Conservation (phyloP, 2,113 vertebrate genomes). For the Apodemus speciosus region DNA sequence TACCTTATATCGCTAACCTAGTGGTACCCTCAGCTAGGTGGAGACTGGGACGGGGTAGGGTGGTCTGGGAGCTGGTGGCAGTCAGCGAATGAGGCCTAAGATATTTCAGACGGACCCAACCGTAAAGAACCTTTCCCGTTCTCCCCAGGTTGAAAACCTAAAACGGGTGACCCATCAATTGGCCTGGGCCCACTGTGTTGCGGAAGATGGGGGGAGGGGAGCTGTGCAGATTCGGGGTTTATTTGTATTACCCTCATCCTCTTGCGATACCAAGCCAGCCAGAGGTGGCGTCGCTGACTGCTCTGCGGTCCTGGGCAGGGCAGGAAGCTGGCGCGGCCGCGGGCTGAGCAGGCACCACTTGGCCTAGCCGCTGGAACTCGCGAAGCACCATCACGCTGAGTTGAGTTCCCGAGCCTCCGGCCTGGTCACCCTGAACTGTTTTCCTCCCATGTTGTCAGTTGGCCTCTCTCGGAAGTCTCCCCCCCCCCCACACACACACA, state of each 20-base stretch:
- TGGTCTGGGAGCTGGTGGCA: constrained; percentile 33
- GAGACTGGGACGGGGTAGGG: neutral
- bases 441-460: neutral
- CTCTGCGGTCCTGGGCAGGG: constrained; percentile 80
- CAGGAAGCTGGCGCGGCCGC: constrained; percentile 82
- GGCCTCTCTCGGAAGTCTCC: constrained; percentile 51
- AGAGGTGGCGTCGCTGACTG: constrained; percentile 72
- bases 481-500: too few relatives aligned
- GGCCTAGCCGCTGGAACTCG: constrained; percentile 72
- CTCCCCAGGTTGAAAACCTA: constrained; percentile 3
- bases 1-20: neutral
- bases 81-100: constrained; percentile 53
- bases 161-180: neutral
- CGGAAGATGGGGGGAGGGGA: neutral
- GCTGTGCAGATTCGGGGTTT: constrained; percentile 32
- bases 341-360: constrained; percentile 80
- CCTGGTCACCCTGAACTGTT: constrained; percentile 56
- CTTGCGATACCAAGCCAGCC: constrained; percentile 55
- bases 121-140: neutral
- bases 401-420: constrained; percentile 60
- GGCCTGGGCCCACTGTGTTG: neutral
- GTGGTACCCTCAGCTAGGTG: neutral
- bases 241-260: constrained; percentile 27
- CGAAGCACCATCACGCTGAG: constrained; percentile 68
- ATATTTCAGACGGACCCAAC: neutral